Evolutionary conservation across 2,888 invertebrate species (phyloP).

Genomic region (Steinernema hermaphroditum): DNA sequence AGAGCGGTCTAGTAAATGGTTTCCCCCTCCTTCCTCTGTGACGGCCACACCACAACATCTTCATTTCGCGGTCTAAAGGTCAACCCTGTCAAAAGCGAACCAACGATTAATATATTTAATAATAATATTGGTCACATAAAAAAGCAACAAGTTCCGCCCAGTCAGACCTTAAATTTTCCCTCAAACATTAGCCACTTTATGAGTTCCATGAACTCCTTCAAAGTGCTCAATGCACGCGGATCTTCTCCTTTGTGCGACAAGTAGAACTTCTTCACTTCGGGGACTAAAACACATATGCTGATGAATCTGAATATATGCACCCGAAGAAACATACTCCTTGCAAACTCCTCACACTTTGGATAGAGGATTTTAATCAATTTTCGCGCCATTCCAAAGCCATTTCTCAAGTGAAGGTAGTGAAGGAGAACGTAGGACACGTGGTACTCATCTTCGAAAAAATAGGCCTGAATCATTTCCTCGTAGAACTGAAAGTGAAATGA

Average conservation of each 20-base stretch:
- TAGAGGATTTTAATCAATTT: not conserved
- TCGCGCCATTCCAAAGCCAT: not conserved
- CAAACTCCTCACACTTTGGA: not conserved
- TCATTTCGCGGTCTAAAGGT: no score
- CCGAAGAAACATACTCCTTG: not conserved
- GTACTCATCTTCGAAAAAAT: not conserved
- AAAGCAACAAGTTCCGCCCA: no score
- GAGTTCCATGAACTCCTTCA: not conserved
- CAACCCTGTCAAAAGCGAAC: no score
- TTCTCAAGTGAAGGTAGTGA: not conserved
- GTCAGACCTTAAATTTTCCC: not conserved
- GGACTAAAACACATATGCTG: no score
- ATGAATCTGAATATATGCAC: not conserved
- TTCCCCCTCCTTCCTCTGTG: no score
- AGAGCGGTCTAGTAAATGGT: no score
- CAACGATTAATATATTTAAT: no score
- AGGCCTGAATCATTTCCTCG: not conserved
- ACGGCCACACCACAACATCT: no score
- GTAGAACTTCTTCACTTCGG: not conserved
- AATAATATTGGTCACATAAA: no score
- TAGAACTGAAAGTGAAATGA: not conserved
- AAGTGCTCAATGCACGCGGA: not conserved
- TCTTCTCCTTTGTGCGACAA: not conserved
- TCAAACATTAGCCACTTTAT: not conserved
- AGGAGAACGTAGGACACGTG: not conserved